A percentile compares a stretch with the other conserved stretches of the same genome.
Evolutionary conservation across 2,113 vertebrate genomes (phyloP).

Genomic region (Tupaia tana): DNA sequence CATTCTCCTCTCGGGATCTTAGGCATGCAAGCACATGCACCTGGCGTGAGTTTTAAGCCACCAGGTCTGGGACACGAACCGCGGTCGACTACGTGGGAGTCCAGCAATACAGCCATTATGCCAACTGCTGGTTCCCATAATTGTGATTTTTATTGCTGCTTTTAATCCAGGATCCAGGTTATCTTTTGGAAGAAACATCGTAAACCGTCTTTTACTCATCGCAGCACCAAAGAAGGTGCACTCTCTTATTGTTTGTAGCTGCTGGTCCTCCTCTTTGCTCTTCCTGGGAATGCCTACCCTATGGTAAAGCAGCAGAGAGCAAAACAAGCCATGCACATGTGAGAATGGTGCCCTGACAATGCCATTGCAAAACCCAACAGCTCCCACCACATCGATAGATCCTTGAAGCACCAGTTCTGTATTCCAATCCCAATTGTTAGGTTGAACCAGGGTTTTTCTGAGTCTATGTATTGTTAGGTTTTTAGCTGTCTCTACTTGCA

Average conservation of each 20-base stretch:
- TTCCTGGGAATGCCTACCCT: not conserved
- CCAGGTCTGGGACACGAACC: too few relatives aligned
- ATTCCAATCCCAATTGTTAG: not conserved
- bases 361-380: too few relatives aligned
- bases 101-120: too few relatives aligned
- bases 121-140: too few relatives aligned
- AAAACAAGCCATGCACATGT: not conserved
- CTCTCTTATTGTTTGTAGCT: not conserved
- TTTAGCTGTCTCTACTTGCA: not conserved
- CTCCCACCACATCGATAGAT: not conserved
- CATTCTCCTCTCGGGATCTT: too few relatives aligned
- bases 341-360: accelerated
- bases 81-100: too few relatives aligned
- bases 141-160: too few relatives aligned
- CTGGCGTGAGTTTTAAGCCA: too few relatives aligned
- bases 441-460: not conserved
- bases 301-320: not conserved
- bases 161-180: not conserved
- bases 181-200: not conserved
- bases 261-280: not conserved
- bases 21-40: too few relatives aligned
- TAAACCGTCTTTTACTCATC: not conserved
- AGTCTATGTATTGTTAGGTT: not conserved
- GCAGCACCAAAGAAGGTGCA: not conserved
- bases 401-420: not conserved